phyloP scores from a whole-genome alignment of 2,888 invertebrate species.

The Rhogogaster chlorosoma region DNA sequence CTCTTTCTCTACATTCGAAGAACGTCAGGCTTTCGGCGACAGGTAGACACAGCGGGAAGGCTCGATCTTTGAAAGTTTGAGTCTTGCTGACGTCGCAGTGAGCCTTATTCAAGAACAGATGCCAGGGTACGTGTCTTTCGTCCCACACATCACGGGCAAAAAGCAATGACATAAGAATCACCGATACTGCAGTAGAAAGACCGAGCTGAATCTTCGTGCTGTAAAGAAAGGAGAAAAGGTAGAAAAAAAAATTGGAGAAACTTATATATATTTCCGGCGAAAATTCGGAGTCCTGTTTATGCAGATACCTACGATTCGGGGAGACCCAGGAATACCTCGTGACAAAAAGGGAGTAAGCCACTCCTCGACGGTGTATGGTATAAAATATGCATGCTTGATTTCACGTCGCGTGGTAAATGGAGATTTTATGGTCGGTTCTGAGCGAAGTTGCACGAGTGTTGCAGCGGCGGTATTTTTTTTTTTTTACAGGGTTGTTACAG shows the following conservation, averaged over 20 bases:
- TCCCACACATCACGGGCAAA: not conserved
- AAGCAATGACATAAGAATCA: not conserved
- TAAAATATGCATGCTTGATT: constrained; percentile 63
- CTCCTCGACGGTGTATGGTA: constrained; percentile 27
- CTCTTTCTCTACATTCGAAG: not conserved
- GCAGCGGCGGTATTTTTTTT: not conserved
- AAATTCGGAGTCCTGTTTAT: not conserved
- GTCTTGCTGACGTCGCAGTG: not conserved
- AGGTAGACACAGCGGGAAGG: not conserved
- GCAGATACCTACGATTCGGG: not conserved
- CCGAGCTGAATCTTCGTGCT: not conserved
- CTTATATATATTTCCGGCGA: not conserved
- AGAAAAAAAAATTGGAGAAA: not conserved
- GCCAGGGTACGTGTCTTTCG: not conserved
- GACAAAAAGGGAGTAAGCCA: not conserved
- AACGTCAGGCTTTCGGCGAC: not conserved
- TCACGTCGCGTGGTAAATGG: constrained; percentile 61
- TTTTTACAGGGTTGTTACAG: not conserved
- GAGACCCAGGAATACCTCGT: not conserved
- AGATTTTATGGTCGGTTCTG: constrained; percentile 62
- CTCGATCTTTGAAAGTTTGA: not conserved
- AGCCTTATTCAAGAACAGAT: not conserved
- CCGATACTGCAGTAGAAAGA: not conserved
- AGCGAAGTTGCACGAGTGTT: constrained; percentile 12
- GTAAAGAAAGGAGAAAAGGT: not conserved